phyloP scores from a whole-genome alignment of 1,140 invertebrate genomes.

The Drosophila gunungcola region DNA sequence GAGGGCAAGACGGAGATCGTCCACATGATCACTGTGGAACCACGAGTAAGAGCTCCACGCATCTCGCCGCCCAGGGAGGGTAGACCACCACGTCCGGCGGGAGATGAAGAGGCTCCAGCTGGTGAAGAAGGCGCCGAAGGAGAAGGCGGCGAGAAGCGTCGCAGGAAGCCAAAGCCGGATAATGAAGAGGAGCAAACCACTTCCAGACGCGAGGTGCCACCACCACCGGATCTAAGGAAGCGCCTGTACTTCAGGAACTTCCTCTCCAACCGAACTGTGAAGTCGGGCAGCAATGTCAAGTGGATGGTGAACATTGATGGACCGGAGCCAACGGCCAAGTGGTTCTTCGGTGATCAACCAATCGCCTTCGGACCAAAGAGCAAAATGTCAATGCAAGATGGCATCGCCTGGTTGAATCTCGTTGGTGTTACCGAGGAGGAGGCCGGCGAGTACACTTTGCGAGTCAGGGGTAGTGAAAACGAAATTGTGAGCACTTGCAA shows the following conservation, averaged over 20 bases:
- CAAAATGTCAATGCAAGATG: conserved; percentile 86
- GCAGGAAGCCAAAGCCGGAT: conserved; percentile 65
- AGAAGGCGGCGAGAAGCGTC: conserved; percentile 45
- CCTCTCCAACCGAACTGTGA: conserved; percentile 88
- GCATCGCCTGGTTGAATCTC: conserved; percentile 89
- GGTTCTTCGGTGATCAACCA: conserved; percentile 88
- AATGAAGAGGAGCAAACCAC: conserved; percentile 50
- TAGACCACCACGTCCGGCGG: conserved; percentile 60
- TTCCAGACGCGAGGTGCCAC: conserved; percentile 68
- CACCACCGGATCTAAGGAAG: conserved; percentile 85
- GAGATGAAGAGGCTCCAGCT: conserved; percentile 45
- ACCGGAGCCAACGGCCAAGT: conserved; percentile 89
- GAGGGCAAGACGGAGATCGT: conserved; percentile 80
- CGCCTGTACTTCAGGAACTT: conserved; percentile 90
- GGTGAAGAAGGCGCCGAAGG: conserved; percentile 51
- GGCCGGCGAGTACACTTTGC: conserved; percentile 87
- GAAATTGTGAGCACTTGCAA: conserved; percentile 81
- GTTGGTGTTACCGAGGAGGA: conserved; percentile 86
- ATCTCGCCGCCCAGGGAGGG: conserved; percentile 67
- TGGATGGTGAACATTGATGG: conserved; percentile 92
- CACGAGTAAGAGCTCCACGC: conserved; percentile 55
- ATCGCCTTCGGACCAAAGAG: conserved; percentile 84
- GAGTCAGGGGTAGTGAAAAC: conserved; percentile 87
- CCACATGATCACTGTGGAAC: conserved; percentile 75
- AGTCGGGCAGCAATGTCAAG: conserved; percentile 87